Base-by-base conservation (phyloP, 2,888 invertebrate species). In the Eupeodes luniger region DNA sequence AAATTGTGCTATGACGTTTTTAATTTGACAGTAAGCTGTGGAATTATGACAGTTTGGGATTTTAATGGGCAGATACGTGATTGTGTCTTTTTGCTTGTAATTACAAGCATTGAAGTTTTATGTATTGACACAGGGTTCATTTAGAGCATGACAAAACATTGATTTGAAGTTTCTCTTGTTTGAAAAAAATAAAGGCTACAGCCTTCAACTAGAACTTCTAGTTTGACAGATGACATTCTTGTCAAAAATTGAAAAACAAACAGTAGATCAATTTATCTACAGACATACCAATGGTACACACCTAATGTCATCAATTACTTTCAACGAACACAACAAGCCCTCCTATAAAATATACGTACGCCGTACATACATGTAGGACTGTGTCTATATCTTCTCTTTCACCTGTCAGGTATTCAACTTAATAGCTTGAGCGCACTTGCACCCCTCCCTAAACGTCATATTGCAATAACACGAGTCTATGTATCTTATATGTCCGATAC, bases 1-100 rank as follows among this genome's bases (percentile, higher is more conserved):
- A 83, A 70, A 74, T 14, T 59, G 61, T 62, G 70, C 55, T 66
- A 81, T 87, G 87, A 84, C 84, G 87, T 84, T 81, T 74, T 44
- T 62, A 57, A 53, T 82, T 59, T 51, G 70, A 82, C 66, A 76
- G 72, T 80, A 80, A 76, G 79, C 76, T 76, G 61, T 61, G 62
- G 69, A 79, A 70, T 81, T 74, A 81, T 64, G 85, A 81, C 85
- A 81, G 49, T 67, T 81, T 19, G 53, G 12, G 61, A 72, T 66
- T 53, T 64, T 57, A 69, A 69, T 53, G 12, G 69, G 49, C 49
- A 14, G 14, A 34, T 62, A 19, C 11, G 27, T 5, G 70, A 70
- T 53, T 55, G 53, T 69, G 11, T 16, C n/a, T 19, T 27, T 27
- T 27, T 27, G 27, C 27, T 27, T 16, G 16, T 40, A 19, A 16